These are phyloP conservation scores for Drosophila persimilis DNA, from an alignment of 1,140 invertebrate genomes.

Conservation along the genomic window DNA sequence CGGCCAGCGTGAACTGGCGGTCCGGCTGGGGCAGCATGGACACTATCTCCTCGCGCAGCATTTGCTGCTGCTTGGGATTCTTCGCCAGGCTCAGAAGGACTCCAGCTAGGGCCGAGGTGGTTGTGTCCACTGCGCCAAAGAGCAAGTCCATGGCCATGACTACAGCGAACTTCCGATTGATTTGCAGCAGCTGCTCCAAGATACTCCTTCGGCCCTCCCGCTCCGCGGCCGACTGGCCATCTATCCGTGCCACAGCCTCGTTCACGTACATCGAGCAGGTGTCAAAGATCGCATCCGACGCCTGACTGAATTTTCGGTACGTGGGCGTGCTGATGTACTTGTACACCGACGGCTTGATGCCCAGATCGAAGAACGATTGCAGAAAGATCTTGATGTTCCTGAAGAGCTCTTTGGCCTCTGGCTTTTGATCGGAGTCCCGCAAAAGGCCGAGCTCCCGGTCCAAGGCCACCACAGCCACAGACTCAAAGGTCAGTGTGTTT, in stretches of 20 bases:
- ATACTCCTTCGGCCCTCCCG: slow-evolving; percentile 74
- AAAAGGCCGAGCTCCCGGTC: slow-evolving; percentile 78
- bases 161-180: slow-evolving; percentile 85
- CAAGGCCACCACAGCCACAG: slow-evolving; percentile 87
- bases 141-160: slow-evolving; percentile 89
- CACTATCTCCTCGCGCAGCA: slow-evolving; percentile 84
- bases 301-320: slow-evolving; percentile 84
- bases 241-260: slow-evolving; percentile 48
- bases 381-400: slow-evolving; percentile 26
- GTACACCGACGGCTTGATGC: slow-evolving; percentile 86
- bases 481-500: slow-evolving; percentile 88
- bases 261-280: slow-evolving; percentile 47
- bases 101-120: slow-evolving; percentile 30
- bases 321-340: slow-evolving; percentile 85
- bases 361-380: slow-evolving; percentile 82
- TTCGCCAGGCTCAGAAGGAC: slow-evolving; percentile 76
- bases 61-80: slow-evolving; percentile 83
- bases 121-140: slow-evolving; percentile 89
- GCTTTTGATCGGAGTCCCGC: background rate
- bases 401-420: slow-evolving; percentile 26
- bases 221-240: slow-evolving; percentile 5
- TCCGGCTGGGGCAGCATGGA: slow-evolving; percentile 58
- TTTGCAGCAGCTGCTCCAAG: slow-evolving; percentile 85
- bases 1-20: slow-evolving; percentile 71
- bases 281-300: slow-evolving; percentile 63